These are phyloP conservation scores for Brotula barbata DNA, from an alignment of 2,797 vertebrate species.

Conservation along the genomic window DNA sequence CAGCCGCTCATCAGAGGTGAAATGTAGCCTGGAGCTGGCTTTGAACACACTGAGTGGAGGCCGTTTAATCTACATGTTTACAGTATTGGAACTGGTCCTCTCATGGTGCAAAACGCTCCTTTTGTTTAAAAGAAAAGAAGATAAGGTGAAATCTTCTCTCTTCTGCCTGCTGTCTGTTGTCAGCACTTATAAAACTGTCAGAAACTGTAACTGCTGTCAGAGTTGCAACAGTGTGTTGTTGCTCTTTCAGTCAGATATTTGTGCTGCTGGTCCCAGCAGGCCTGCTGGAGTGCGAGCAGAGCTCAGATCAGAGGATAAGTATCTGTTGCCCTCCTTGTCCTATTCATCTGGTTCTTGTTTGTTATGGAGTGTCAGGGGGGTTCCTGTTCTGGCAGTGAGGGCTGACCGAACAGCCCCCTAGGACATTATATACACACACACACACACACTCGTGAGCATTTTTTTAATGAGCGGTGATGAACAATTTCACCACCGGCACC, in stretches of 20 bases:
- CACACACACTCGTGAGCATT: conserved; percentile 19
- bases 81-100: conserved; percentile 5
- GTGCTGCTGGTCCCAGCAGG: conserved; percentile 23
- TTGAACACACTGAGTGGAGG: conserved; percentile 7
- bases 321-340: conserved; percentile 25
- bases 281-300: conserved; percentile 23
- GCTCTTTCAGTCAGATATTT: neutral
- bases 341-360: conserved; percentile 71
- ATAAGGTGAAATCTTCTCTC: neutral
- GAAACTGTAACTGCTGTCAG: conserved; percentile 21
- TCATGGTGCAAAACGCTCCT: neutral
- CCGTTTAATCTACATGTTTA: conserved; percentile 12
- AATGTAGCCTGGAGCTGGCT: conserved; percentile 27
- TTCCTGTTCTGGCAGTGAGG: conserved; percentile 39
- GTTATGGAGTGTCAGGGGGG: conserved; percentile 46
- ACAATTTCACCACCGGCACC: conserved; percentile 13
- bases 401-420: conserved; percentile 25
- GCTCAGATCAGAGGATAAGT: conserved; percentile 37
- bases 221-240: neutral
- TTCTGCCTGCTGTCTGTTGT: neutral
- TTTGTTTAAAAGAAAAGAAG: neutral
- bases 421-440: conserved; percentile 13
- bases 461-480: conserved; percentile 19
- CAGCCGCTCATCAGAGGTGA: conserved; percentile 39
- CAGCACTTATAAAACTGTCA: conserved; percentile 10